Conservation (phyloP, 2,888 invertebrate genomes). For the Quadriops clusia region DNA sequence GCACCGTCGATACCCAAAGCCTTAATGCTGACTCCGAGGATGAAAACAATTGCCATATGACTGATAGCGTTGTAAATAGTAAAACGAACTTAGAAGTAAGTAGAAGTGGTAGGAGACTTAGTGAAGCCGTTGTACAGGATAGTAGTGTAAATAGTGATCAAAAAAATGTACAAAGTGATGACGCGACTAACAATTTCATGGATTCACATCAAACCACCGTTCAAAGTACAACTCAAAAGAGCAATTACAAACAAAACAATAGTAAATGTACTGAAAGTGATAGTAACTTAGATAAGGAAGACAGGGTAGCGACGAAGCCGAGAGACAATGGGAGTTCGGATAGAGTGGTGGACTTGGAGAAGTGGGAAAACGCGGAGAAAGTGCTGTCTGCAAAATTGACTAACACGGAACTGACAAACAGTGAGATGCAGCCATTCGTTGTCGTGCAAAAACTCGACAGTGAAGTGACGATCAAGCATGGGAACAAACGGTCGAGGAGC, state of each 20-base stretch:
- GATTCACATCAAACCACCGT: slow-evolving; percentile 18
- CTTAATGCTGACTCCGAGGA: slow-evolving; percentile 21
- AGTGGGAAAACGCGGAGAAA: slow-evolving; percentile 27
- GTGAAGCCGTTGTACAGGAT: slow-evolving; percentile 4
- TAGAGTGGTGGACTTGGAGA: slow-evolving; percentile 21
- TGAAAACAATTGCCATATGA: slow-evolving; percentile 17
- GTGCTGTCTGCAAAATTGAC: slow-evolving; percentile 28
- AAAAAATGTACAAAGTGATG: slow-evolving; percentile 12
- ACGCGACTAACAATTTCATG: slow-evolving; percentile 22
- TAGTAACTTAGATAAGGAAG: slow-evolving; percentile 11
- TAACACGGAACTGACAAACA: slow-evolving; percentile 26
- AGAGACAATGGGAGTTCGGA: slow-evolving; percentile 17
- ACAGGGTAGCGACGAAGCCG: slow-evolving; percentile 12
- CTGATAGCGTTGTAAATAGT: no score
- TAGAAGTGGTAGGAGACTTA: no score
- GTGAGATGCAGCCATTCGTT: slow-evolving; percentile 50
- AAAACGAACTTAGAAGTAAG: no score
- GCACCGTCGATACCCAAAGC: slow-evolving; percentile 24
- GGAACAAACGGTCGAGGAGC: slow-evolving; percentile 19
- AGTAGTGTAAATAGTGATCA: slow-evolving; percentile 5
- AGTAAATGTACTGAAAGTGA: slow-evolving; percentile 14
- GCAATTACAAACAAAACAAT: slow-evolving; percentile 10
- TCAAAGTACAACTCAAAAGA: slow-evolving; percentile 14
- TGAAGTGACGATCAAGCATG: slow-evolving; percentile 13
- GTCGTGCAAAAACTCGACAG: slow-evolving; percentile 52